Evolutionary conservation across 2,113 vertebrate species (phyloP).

Genomic region (Sinocyclocheilus rhinocerous): DNA sequence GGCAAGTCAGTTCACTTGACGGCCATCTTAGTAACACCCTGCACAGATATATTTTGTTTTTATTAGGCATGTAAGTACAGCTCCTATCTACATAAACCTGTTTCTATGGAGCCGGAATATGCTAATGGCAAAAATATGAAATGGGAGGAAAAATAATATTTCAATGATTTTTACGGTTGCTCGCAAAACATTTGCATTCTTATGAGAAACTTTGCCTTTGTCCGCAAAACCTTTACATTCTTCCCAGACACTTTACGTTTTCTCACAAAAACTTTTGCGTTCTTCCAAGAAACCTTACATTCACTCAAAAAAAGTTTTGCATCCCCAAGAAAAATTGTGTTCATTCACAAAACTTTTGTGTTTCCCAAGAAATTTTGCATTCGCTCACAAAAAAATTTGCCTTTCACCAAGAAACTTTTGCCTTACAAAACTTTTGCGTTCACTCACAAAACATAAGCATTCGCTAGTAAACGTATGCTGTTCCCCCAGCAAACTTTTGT

Average conservation of each 20-base stretch:
- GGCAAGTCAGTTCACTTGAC: background rate
- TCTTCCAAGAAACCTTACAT: too few species aligned
- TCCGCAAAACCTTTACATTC: background rate
- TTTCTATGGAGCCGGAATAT: background rate
- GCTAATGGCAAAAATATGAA: background rate
- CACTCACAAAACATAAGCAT: background rate
- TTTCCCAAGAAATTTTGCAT: too few species aligned
- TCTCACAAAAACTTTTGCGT: too few species aligned
- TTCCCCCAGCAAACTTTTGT: too few species aligned
- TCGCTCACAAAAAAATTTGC: too few species aligned
- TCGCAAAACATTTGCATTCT: background rate
- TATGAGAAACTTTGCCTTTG: too few species aligned
- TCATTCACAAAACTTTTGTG: too few species aligned
- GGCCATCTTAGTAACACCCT: background rate
- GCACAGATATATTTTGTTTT: background rate
- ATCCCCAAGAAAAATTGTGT: too few species aligned
- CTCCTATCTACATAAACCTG: background rate
- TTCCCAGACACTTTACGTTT: background rate
- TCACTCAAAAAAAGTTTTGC: too few species aligned
- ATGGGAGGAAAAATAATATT: background rate
- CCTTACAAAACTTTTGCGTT: too few species aligned
- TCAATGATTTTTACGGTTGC: background rate
- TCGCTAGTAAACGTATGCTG: background rate
- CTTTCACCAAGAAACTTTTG: too few species aligned
- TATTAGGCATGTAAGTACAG: background rate